A percentile compares a stretch with the other conserved stretches of the same genome.
Conservation (phyloP, 2,888 invertebrate species). For the Blastobasis adustella region DNA sequence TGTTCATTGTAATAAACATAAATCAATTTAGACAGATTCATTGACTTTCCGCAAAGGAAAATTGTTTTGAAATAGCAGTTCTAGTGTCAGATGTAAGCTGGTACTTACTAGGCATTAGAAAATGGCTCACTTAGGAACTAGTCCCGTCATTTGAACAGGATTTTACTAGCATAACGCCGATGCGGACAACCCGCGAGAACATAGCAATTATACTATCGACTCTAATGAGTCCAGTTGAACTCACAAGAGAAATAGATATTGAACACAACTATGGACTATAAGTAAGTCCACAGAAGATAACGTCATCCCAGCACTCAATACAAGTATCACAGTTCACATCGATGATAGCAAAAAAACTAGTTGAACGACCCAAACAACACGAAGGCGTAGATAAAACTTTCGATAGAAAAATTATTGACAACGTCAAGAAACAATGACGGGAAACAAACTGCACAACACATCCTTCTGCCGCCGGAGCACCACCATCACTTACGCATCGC, state of each 20-base stretch:
- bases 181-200: conserved; percentile 12
- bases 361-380: no score
- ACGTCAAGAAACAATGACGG: no score
- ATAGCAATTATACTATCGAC: conserved; percentile 15
- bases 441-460: no score
- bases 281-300: conserved; percentile 1
- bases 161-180: neutral
- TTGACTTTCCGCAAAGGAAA: no score
- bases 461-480: no score
- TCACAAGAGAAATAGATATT: conserved; percentile 1
- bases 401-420: no score
- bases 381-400: no score
- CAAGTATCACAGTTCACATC: no score
- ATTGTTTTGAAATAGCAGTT: no score
- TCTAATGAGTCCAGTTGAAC: conserved; percentile 11
- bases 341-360: no score
- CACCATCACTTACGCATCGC: neutral
- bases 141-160: neutral
- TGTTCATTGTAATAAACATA: no score
- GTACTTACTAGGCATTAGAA: neutral
- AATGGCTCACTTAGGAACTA: neutral
- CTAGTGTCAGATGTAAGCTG: neutral
- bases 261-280: neutral
- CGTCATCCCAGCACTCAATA: neutral
- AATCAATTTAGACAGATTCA: no score